Conservation (phyloP, 2,797 vertebrate species). For the Xenops minutus region DNA sequence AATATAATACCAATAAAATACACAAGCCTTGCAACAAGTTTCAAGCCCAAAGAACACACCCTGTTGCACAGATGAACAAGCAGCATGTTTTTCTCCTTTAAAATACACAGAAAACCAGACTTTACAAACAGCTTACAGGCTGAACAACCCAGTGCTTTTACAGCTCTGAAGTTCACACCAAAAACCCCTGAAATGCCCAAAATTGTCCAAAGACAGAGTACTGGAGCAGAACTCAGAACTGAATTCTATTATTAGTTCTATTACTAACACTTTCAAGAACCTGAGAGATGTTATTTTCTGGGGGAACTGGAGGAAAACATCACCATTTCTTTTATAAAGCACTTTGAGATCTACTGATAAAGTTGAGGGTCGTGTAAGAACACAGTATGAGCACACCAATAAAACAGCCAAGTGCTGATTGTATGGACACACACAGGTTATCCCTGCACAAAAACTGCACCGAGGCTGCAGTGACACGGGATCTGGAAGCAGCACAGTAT, state of each 20-base stretch:
- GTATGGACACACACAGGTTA: not conserved
- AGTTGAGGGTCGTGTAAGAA: not conserved
- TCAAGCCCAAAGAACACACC: not conserved
- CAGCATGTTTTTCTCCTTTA: not conserved
- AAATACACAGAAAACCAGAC: not conserved
- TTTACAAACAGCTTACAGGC: not conserved
- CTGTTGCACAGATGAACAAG: not conserved
- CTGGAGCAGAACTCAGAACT: not conserved
- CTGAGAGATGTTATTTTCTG: not conserved
- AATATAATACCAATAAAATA: not conserved
- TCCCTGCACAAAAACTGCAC: not conserved
- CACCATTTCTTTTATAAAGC: conserved; percentile 60
- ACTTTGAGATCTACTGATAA: conserved; percentile 55
- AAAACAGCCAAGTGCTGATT: not conserved
- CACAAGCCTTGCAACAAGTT: not conserved
- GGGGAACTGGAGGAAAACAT: not conserved
- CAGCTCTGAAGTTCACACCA: not conserved
- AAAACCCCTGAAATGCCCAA: not conserved
- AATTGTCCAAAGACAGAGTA: not conserved
- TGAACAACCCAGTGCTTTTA: not conserved
- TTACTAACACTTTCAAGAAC: not conserved
- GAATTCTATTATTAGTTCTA: not conserved
- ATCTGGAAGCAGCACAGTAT: not conserved
- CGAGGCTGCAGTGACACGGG: not conserved
- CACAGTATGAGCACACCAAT: not conserved